A percentile compares a stretch with the other conserved stretches of the same genome.
phyloP scores from a whole-genome alignment of 2,113 vertebrate genomes.

The Grus americana region DNA sequence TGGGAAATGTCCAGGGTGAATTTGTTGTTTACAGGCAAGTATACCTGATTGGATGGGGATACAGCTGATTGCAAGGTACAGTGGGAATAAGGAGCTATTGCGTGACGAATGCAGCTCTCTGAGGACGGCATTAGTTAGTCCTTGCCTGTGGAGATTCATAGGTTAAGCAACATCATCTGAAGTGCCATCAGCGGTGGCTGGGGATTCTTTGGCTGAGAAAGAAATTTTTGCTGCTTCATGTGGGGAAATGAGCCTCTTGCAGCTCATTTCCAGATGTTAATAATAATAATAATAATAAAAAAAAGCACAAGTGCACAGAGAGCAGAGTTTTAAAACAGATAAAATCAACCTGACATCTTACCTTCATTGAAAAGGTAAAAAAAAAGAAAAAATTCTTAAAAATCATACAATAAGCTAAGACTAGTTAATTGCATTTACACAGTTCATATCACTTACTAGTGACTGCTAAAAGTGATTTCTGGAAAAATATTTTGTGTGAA shows the following conservation, averaged over 20 bases:
- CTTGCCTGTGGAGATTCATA: background rate
- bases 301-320: background rate
- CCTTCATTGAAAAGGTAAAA: background rate
- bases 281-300: background rate
- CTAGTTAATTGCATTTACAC: background rate
- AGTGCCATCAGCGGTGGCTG: background rate
- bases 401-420: background rate
- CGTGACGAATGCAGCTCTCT: background rate
- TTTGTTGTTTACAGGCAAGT: background rate
- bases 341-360: background rate
- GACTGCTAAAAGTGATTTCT: background rate
- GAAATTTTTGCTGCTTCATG: background rate
- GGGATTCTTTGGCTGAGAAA: background rate
- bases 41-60: background rate
- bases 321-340: background rate
- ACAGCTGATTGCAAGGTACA: background rate
- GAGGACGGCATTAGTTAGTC: background rate
- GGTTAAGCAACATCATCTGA: background rate
- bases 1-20: background rate
- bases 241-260: background rate
- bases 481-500: background rate
- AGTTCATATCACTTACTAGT: background rate
- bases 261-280: background rate
- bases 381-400: background rate
- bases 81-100: slow-evolving; percentile 6